Conservation (phyloP, 2,113 vertebrate genomes). For the Corydoras maculifer region DNA sequence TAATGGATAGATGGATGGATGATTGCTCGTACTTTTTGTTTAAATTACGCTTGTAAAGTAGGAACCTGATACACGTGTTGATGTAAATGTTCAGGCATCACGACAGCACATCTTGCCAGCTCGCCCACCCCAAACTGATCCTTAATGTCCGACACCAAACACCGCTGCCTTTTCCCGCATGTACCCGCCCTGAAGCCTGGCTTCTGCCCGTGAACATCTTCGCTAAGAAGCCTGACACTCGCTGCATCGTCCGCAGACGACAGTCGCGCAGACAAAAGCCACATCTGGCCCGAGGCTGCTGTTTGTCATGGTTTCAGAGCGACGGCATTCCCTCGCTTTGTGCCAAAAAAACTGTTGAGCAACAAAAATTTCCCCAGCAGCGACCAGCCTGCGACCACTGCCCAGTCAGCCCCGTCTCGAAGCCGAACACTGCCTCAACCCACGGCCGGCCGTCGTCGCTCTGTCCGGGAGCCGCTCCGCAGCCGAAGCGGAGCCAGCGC, state of each 20-base stretch:
- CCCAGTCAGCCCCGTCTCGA: neutral
- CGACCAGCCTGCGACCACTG: neutral
- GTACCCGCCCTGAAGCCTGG: slow-evolving; percentile 52
- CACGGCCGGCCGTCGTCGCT: neutral
- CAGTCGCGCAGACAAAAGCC: slow-evolving; percentile 50
- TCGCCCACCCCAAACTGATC: neutral
- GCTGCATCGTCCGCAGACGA: neutral
- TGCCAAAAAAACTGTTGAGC: slow-evolving; percentile 18
- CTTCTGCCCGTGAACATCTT: slow-evolving; percentile 42
- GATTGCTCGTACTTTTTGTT: too few species aligned
- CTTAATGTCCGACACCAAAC: slow-evolving; percentile 25
- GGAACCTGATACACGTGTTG: too few species aligned
- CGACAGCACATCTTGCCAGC: neutral
- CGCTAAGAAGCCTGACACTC: neutral
- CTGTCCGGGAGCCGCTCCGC: too few species aligned
- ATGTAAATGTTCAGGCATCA: neutral
- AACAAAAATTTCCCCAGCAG: neutral
- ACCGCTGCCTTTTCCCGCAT: slow-evolving; percentile 68
- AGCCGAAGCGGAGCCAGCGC: neutral
- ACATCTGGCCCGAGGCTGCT: slow-evolving; percentile 32
- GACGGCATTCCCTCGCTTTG: slow-evolving; percentile 15
- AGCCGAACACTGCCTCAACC: neutral
- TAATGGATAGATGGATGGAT: too few species aligned
- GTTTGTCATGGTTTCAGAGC: slow-evolving; percentile 46
- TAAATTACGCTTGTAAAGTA: too few species aligned